Conservation (phyloP, 2,888 invertebrate genomes). For the Eledona agricola region DNA sequence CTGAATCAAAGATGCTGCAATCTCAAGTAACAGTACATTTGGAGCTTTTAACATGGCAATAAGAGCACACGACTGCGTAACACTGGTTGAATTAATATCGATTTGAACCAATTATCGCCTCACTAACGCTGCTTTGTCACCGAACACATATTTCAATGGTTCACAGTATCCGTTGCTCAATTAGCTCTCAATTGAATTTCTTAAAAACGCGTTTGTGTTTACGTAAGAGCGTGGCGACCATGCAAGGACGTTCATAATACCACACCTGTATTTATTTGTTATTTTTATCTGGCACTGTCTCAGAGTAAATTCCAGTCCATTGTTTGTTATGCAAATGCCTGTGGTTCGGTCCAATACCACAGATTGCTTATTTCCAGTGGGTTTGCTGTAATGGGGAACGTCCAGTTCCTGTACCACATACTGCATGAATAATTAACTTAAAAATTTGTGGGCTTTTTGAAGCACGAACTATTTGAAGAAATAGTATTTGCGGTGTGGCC, state of each 20-base stretch:
- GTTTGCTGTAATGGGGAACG: slow-evolving; percentile 14
- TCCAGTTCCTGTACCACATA: background rate
- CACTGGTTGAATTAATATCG: slow-evolving; percentile 12
- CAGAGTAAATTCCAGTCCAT: slow-evolving; percentile 49
- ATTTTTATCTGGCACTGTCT: slow-evolving; percentile 48
- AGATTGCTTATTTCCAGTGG: slow-evolving; percentile 20
- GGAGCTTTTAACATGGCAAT: too few relatives aligned
- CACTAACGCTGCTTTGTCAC: slow-evolving; percentile 13
- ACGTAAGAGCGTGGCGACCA: slow-evolving; percentile 42
- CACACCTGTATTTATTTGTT: slow-evolving; percentile 52
- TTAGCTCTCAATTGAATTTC: slow-evolving; percentile 37
- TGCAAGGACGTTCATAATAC: slow-evolving; percentile 52
- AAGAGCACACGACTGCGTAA: too few relatives aligned
- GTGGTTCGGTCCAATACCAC: slow-evolving; percentile 36
- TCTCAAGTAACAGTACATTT: too few relatives aligned
- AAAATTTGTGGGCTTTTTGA: too few relatives aligned
- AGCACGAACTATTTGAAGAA: too few relatives aligned
- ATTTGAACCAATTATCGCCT: slow-evolving; percentile 23
- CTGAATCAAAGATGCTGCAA: too few relatives aligned
- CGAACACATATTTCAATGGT: slow-evolving; percentile 25
- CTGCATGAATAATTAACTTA: background rate
- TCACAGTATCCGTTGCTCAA: slow-evolving; percentile 31
- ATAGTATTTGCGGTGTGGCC: too few relatives aligned
- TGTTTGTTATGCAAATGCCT: slow-evolving; percentile 51
- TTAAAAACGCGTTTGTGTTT: slow-evolving; percentile 37